Conservation (phyloP, 2,113 vertebrate genomes). For the Aptenodytes patagonicus region DNA sequence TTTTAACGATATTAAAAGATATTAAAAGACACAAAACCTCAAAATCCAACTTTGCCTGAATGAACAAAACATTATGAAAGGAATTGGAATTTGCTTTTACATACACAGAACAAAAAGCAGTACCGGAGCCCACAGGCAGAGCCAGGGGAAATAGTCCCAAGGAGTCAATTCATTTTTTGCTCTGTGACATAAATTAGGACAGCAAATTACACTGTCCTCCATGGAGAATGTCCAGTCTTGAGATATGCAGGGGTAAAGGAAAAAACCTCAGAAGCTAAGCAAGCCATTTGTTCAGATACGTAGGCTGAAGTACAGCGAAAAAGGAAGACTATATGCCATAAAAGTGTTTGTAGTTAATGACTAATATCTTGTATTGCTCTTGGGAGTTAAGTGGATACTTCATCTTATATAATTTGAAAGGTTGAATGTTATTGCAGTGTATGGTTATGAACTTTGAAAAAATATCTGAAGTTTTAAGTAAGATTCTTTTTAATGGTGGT, state of each 20-base stretch:
- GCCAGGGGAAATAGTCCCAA: neutral
- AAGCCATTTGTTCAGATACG: neutral
- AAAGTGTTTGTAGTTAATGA: neutral
- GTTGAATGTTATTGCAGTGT: neutral
- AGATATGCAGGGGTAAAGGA: neutral
- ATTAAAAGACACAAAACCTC: neutral
- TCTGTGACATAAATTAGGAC: neutral
- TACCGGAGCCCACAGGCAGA: neutral
- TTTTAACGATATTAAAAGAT: neutral
- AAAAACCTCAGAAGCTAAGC: neutral
- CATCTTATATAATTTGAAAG: neutral
- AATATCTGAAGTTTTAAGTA: neutral
- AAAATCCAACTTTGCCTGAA: neutral
- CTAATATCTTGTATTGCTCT: neutral
- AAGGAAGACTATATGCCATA: neutral
- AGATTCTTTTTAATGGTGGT: neutral
- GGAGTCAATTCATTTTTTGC: neutral
- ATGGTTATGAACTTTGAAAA: neutral
- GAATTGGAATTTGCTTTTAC: neutral
- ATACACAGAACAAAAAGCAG: neutral
- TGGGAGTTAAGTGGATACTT: neutral
- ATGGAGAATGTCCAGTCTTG: neutral
- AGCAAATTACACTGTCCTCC: neutral
- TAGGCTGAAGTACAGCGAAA: neutral
- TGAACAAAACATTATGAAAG: neutral